Evolutionary conservation across 2,888 invertebrate genomes (phyloP).

Genomic region (Adineta ricciae): DNA sequence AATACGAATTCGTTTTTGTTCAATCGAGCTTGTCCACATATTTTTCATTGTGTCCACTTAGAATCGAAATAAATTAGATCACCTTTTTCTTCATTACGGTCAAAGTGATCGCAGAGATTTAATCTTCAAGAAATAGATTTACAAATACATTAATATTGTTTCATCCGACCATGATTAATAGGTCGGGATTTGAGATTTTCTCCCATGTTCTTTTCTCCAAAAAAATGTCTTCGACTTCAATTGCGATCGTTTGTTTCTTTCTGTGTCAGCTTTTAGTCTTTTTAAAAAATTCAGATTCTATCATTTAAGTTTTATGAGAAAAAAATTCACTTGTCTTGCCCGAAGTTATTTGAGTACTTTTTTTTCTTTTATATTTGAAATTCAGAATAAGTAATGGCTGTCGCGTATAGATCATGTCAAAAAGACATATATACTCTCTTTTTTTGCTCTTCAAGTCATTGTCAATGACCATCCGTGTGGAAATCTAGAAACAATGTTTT

Average conservation of each 20-base stretch:
- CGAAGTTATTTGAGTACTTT: conserved; percentile 5
- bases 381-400: neutral
- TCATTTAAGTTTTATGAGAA: neutral
- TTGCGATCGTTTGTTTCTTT: neutral
- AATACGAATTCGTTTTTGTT: too few relatives aligned
- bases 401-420: conserved; percentile 11
- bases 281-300: neutral
- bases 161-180: too few relatives aligned
- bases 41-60: too few relatives aligned
- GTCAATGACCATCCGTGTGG: conserved; percentile 9
- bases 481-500: conserved; percentile 9
- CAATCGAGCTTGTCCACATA: neutral
- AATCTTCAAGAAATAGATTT: too few relatives aligned
- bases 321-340: conserved; percentile 11
- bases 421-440: neutral
- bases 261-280: neutral
- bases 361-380: conserved; percentile 1
- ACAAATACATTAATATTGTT: too few relatives aligned
- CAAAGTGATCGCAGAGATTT: too few relatives aligned
- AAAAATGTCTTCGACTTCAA: too few relatives aligned
- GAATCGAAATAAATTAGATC: neutral
- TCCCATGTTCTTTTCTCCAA: too few relatives aligned
- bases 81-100: neutral
- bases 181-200: too few relatives aligned
- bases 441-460: conserved; percentile 7